These are phyloP conservation scores for Drosophila neonasuta DNA, from an alignment of 2,888 invertebrate genomes.

Conservation along the genomic window DNA sequence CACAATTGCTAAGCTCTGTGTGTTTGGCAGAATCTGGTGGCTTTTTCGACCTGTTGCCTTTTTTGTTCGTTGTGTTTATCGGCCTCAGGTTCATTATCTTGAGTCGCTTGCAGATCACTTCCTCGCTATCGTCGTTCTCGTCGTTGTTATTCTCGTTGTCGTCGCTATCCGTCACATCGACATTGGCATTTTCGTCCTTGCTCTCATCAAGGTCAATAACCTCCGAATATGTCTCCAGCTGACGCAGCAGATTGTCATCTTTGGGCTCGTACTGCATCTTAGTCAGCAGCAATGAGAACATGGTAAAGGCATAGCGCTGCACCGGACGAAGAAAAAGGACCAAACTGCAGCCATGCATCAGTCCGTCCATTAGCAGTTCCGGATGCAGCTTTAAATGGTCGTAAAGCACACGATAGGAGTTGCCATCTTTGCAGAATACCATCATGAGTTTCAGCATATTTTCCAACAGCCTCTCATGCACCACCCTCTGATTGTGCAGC, in stretches of 20 bases:
- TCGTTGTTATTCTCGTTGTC: slow-evolving; percentile 17
- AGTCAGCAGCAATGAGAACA: slow-evolving; percentile 64
- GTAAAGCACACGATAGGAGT: slow-evolving; percentile 65
- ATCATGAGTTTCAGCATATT: slow-evolving; percentile 65
- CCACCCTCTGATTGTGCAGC: slow-evolving; percentile 27
- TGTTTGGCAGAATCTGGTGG: not conserved
- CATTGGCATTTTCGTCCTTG: not conserved
- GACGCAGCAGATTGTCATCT: slow-evolving; percentile 30
- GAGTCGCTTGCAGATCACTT: slow-evolving; percentile 10
- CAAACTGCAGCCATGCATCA: slow-evolving; percentile 56
- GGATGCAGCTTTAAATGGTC: slow-evolving; percentile 53
- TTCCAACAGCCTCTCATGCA: slow-evolving; percentile 19
- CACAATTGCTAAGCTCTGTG: not conserved
- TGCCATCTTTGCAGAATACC: slow-evolving; percentile 72
- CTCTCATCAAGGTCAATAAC: not conserved
- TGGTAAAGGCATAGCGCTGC: slow-evolving; percentile 63
- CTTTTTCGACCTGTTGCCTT: not conserved
- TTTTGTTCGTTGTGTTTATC: not conserved
- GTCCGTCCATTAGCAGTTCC: slow-evolving; percentile 54
- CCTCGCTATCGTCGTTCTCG: too few species aligned
- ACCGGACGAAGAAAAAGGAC: slow-evolving; percentile 25
- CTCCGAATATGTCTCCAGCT: slow-evolving; percentile 31
- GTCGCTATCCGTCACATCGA: not conserved
- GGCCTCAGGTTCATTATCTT: slow-evolving; percentile 8
- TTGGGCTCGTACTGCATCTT: slow-evolving; percentile 40